Conservation (phyloP, 2,888 invertebrate species). For the Epistrophe eligans region DNA sequence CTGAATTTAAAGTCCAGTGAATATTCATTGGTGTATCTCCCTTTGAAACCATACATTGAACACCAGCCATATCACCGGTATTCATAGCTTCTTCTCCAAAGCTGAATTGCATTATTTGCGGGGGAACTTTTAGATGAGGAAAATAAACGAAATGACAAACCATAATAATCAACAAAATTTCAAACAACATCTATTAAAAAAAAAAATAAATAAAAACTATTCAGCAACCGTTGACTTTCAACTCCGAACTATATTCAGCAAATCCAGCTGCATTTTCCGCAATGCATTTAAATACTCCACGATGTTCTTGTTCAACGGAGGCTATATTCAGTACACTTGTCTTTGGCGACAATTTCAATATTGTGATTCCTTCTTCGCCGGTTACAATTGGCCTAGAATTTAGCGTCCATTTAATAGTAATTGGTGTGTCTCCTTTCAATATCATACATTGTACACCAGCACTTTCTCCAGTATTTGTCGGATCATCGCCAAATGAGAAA, state of each 20-base stretch:
- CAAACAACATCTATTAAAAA: constrained; percentile 23
- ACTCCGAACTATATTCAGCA: constrained; percentile 87
- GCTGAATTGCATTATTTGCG: constrained; percentile 85
- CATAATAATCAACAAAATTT: constrained; percentile 24
- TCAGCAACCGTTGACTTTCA: constrained; percentile 89
- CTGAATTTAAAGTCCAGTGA: constrained; percentile 87
- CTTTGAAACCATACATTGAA: constrained; percentile 88
- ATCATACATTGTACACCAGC: constrained; percentile 89
- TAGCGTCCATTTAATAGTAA: constrained; percentile 90
- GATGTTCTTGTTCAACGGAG: constrained; percentile 88
- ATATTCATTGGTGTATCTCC: constrained; percentile 91
- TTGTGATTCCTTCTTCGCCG: constrained; percentile 84
- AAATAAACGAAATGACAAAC: constrained; percentile 44
- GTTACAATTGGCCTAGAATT: constrained; percentile 84
- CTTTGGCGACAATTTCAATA: constrained; percentile 86
- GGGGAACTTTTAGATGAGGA: constrained; percentile 82
- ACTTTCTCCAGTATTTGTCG: constrained; percentile 88
- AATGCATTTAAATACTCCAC: constrained; percentile 90
- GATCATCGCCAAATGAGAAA: constrained; percentile 89
- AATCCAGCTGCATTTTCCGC: constrained; percentile 89
- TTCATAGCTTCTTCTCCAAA: constrained; percentile 86
- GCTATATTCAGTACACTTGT: constrained; percentile 88
- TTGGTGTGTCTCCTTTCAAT: constrained; percentile 91
- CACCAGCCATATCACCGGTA: constrained; percentile 87
- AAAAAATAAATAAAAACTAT: constrained; percentile 37